Evolutionary conservation across 1,140 invertebrate genomes (phyloP), one percentile per base, ranked within the genome.

Genomic region (Xylocopa sonorina): DNA sequence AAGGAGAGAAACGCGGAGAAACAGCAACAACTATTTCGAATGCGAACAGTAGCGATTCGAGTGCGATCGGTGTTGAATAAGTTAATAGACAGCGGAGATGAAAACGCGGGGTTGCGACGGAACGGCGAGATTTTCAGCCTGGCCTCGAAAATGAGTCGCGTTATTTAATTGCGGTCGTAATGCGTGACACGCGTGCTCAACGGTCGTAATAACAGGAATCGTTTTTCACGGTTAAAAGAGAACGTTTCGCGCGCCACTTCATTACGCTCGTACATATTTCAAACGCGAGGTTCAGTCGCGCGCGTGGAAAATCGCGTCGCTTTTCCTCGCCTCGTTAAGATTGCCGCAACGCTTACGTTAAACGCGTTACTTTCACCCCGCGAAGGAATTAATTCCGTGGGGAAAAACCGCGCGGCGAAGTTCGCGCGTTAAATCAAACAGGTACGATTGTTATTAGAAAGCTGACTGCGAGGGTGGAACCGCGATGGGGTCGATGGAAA

Each of bases 141-240:
- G 27, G 24, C 24, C 62, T 34, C 46, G 48, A 74, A 41, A 74
- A 64, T 75, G 46, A 64, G 34, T 46, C 32, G 58, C 18, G 60
- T 75, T 75, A 75, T 53, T 75, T 66, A 75, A 75, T 75, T 12
- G 24, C 6, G 34, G 24, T 7, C 18, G 16, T 64, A 75, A 75
- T 66, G n/a, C 51, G 41, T 64, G 24, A 18, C 24, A 63, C 32
- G 32, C 58, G 32, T 38, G 58, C 34, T 64, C 64, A 63, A 62
- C 43, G 55, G 27, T 62, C 43, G 4, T 60, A 73, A 63, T 73
- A 62, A 62, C 43, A 18, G 71, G 71, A 63, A 63, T 51, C 58
- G 51, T 74, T 74, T 74, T 51, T 63, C 43, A n/a, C 9, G 58
- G 51, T 74, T 63, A 64, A 63, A 41, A 21, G n/a, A 18, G 32